A percentile compares a stretch with the other conserved stretches of the same genome.
These are phyloP conservation scores for Hemicordylus capensis DNA, from an alignment of 2,113 vertebrate genomes.

Conservation along the genomic window DNA sequence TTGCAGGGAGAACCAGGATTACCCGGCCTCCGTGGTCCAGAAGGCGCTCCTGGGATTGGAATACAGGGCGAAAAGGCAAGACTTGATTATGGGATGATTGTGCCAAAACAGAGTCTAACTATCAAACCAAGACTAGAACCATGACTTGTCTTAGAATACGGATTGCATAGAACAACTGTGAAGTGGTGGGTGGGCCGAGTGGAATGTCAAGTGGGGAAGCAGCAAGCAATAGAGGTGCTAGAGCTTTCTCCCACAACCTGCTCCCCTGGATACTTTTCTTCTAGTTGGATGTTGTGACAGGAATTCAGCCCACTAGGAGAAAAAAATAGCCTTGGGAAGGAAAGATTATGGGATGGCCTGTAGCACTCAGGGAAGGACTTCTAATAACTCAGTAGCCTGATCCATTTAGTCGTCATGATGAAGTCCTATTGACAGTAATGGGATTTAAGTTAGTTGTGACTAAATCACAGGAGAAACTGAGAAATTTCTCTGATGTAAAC, in stretches of 20 bases:
- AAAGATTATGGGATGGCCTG: too few relatives aligned
- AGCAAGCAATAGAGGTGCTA: neutral
- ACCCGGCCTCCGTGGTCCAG: slow-evolving; percentile 82
- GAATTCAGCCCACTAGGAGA: neutral
- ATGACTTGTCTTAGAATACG: neutral
- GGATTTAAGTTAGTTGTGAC: neutral
- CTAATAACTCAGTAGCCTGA: too few relatives aligned
- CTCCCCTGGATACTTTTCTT: too few relatives aligned
- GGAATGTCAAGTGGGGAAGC: neutral
- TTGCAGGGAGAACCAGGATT: slow-evolving; percentile 85
- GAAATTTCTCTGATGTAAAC: too few relatives aligned
- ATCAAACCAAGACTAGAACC: neutral
- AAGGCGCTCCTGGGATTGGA: slow-evolving; percentile 84
- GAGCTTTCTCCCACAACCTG: too few relatives aligned
- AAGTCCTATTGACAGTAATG: neutral
- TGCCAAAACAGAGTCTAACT: neutral
- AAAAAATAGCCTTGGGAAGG: neutral
- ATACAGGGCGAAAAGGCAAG: slow-evolving; percentile 88
- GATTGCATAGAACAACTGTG: neutral
- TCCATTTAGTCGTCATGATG: too few relatives aligned
- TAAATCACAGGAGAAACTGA: too few relatives aligned
- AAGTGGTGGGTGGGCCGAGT: neutral
- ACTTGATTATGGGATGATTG: slow-evolving; percentile 1
- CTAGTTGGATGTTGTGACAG: neutral
- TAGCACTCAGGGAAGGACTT: too few relatives aligned